phyloP scores from a whole-genome alignment of 2,113 vertebrate species.

The Ailurus styani region DNA sequence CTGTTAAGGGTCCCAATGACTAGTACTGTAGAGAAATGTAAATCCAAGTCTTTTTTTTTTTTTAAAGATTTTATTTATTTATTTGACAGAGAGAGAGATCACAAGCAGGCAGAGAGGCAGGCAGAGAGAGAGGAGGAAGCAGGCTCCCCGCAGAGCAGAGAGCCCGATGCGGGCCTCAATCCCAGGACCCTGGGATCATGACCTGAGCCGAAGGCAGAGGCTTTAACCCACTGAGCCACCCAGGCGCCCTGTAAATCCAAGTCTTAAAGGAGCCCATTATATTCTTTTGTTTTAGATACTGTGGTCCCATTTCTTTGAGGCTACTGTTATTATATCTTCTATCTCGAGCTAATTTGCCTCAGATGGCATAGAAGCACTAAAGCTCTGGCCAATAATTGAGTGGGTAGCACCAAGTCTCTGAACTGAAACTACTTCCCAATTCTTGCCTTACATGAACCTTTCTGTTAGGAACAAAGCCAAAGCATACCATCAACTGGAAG shows the following conservation, averaged over 20 bases:
- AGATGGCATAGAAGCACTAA: not conserved
- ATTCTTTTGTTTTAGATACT: conserved; percentile 16
- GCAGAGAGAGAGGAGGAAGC: too few species aligned
- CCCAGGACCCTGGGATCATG: too few species aligned
- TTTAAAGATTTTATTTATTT: too few species aligned
- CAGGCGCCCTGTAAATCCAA: not conserved
- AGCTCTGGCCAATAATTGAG: not conserved
- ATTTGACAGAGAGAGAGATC: too few species aligned
- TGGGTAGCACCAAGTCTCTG: not conserved
- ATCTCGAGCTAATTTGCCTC: not conserved
- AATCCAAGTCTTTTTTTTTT: not conserved
- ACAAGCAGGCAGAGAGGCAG: too few species aligned
- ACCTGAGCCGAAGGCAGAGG: too few species aligned
- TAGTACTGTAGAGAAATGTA: not conserved
- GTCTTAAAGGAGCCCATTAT: not conserved
- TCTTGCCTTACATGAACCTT: conserved; percentile 5
- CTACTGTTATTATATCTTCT: not conserved
- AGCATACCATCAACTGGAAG: not conserved
- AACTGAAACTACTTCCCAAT: not conserved
- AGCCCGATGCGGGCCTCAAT: too few species aligned
- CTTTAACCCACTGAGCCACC: too few species aligned
- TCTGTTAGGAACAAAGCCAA: not conserved
- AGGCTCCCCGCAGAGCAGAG: too few species aligned
- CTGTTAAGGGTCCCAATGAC: not conserved
- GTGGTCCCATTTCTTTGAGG: not conserved